These are phyloP conservation scores for Nesoenas mayeri DNA, from an alignment of 2,113 vertebrate species.

Conservation along the genomic window DNA sequence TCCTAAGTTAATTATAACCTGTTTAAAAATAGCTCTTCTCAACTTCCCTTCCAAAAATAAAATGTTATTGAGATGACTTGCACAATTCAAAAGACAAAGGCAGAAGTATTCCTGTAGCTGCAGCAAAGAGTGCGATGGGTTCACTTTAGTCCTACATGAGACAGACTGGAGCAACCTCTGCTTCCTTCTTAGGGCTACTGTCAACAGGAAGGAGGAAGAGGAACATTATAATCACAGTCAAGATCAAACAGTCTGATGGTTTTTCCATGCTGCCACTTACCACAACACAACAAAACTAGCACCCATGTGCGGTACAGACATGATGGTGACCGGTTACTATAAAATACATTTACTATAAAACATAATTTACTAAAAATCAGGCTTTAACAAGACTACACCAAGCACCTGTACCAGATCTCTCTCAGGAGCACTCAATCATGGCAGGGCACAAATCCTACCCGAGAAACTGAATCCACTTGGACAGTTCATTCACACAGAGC, in stretches of 20 bases:
- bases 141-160: not conserved
- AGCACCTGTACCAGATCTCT: not conserved
- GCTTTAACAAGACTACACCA: not conserved
- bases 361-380: not conserved
- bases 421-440: not conserved
- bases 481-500: not conserved
- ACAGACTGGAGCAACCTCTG: not conserved
- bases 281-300: not conserved
- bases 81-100: not conserved
- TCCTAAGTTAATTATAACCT: not conserved
- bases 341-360: not conserved
- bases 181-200: not conserved
- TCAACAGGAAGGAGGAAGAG: not conserved
- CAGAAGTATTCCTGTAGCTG: not conserved
- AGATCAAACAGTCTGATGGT: not conserved
- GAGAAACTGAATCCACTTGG: not conserved
- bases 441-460: not conserved
- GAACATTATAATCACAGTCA: not conserved
- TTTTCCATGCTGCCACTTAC: not conserved
- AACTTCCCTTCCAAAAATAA: not conserved
- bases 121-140: not conserved
- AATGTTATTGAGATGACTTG: not conserved
- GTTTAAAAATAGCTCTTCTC: slow-evolving; percentile 6
- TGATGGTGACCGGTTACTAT: not conserved
- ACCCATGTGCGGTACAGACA: not conserved